Evolutionary conservation across 2,797 vertebrate species (phyloP).

Genomic region (Ctenopoma kingsleyae): DNA sequence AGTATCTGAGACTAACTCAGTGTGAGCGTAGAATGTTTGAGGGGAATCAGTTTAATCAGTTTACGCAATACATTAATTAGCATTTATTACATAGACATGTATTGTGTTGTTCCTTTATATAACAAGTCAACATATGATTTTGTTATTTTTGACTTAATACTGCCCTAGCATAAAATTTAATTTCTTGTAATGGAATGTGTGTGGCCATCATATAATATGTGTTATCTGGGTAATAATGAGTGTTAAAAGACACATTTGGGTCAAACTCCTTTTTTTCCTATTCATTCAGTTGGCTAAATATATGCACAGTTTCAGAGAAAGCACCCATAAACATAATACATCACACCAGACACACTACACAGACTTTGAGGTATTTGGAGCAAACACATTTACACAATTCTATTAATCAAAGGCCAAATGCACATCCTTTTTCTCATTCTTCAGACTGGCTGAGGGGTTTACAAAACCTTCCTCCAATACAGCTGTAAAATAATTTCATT

Average conservation of each 20-base stretch:
- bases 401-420: slow-evolving; percentile 46
- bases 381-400: slow-evolving; percentile 25
- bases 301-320: slow-evolving; percentile 25
- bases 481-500: slow-evolving; percentile 27
- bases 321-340: slow-evolving; percentile 24
- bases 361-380: slow-evolving; percentile 32
- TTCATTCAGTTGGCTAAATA: slow-evolving; percentile 24
- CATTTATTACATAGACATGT: too few relatives aligned
- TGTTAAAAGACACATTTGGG: background rate
- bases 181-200: background rate
- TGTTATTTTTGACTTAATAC: background rate
- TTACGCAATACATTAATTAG: too few relatives aligned
- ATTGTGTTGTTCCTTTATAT: too few relatives aligned
- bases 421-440: slow-evolving; percentile 21
- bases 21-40: too few relatives aligned
- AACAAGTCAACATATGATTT: too few relatives aligned
- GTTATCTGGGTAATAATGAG: background rate
- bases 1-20: too few relatives aligned
- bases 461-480: slow-evolving; percentile 15
- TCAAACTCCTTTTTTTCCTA: background rate
- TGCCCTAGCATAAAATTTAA: background rate
- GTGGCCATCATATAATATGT: background rate
- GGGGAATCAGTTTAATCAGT: too few relatives aligned
- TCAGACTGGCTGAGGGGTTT: slow-evolving; percentile 26
- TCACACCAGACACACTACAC: slow-evolving; percentile 6